Percentiles rank a stretch among this genome's conserved stretches.
Conservation (phyloP, 1,140 invertebrate genomes). For the Drosophila neocordata region DNA sequence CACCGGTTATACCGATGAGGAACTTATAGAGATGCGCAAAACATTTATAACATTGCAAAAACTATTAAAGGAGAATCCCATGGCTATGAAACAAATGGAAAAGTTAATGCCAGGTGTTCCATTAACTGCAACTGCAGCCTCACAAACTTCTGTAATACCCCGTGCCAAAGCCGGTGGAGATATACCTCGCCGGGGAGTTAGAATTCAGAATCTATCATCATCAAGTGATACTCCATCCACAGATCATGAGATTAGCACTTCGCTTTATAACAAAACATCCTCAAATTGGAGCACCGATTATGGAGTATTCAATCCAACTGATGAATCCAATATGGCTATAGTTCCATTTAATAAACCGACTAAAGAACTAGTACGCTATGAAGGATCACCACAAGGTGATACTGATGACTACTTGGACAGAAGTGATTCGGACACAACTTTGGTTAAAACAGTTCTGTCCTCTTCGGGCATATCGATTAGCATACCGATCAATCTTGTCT, state of each 20-base stretch:
- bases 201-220: background rate
- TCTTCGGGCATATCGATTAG: constrained; percentile 40
- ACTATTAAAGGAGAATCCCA: constrained; percentile 24
- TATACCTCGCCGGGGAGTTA: background rate
- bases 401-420: background rate
- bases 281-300: constrained; percentile 22
- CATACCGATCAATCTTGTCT: constrained; percentile 49
- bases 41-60: constrained; percentile 45
- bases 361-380: constrained; percentile 30
- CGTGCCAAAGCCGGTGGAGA: constrained; percentile 54
- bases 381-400: background rate
- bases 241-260: background rate
- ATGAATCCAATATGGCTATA: constrained; percentile 15
- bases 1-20: constrained; percentile 8
- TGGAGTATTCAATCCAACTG: background rate
- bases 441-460: background rate
- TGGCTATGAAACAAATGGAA: background rate
- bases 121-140: background rate
- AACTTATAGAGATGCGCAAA: constrained; percentile 56
- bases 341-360: constrained; percentile 36
- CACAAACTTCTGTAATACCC: background rate
- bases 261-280: background rate
- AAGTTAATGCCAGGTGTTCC: background rate
- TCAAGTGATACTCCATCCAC: background rate
- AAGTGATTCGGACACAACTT: constrained; percentile 25